phyloP scores from a whole-genome alignment of 2,113 vertebrate species.

The Serilophus lunatus region DNA sequence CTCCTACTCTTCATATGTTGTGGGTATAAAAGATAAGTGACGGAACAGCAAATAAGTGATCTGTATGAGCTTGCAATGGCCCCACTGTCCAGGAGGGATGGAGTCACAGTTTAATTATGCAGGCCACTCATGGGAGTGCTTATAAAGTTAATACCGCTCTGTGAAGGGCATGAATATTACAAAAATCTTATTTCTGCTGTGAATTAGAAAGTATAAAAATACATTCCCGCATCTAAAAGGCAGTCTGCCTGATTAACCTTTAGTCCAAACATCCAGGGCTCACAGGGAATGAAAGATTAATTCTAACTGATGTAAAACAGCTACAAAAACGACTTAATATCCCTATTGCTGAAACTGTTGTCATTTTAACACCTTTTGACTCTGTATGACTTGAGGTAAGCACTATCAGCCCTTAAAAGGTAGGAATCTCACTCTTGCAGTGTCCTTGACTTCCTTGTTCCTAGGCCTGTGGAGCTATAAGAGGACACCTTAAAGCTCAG shows the following conservation, averaged over 20 bases:
- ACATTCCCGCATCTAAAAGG: neutral
- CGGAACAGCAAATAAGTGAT: neutral
- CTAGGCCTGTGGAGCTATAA: neutral
- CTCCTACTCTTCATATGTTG: neutral
- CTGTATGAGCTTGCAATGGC: neutral
- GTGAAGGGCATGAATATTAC: neutral
- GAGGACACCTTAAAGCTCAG: neutral
- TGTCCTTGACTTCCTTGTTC: neutral
- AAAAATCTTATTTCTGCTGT: slow-evolving; percentile 33
- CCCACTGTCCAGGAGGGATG: neutral
- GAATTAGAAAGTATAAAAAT: slow-evolving; percentile 26
- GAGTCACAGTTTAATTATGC: neutral
- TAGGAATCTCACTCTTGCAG: neutral
- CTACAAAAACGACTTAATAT: neutral
- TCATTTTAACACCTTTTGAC: neutral
- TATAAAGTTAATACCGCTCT: slow-evolving; percentile 9
- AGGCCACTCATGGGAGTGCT: neutral
- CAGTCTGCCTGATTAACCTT: slow-evolving; percentile 23
- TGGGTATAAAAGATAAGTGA: neutral
- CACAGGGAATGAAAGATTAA: slow-evolving; percentile 7
- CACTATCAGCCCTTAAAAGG: neutral
- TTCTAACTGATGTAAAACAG: slow-evolving; percentile 12
- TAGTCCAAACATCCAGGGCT: neutral
- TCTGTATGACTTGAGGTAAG: neutral
- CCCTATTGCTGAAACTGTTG: neutral